Conservation (phyloP, 2,888 invertebrate species). For the Pachymerium ferrugineum region DNA sequence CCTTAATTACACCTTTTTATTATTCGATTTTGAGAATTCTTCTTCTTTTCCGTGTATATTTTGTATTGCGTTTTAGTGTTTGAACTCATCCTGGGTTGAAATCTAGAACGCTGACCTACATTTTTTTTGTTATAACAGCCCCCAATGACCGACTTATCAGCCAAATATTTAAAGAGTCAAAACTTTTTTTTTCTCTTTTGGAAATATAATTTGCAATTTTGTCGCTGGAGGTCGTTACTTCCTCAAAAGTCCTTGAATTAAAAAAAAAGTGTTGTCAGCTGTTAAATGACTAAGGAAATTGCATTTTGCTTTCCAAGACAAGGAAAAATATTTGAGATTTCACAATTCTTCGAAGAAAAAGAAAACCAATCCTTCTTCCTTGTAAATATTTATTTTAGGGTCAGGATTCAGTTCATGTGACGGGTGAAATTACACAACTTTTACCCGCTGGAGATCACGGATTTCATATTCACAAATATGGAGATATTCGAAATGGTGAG, state of each 20-base stretch:
- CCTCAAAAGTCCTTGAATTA: no score
- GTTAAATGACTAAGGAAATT: no score
- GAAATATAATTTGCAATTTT: not conserved
- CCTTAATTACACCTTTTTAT: not conserved
- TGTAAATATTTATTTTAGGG: not conserved
- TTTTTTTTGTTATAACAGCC: no score
- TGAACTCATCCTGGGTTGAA: not conserved
- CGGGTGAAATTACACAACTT: not conserved
- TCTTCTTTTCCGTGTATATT: not conserved
- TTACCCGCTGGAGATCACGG: not conserved
- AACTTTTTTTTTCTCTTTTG: not conserved
- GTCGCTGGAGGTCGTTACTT: no score
- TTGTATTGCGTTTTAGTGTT: not conserved
- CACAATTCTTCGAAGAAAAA: no score
- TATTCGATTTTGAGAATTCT: no score
- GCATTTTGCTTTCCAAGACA: not conserved
- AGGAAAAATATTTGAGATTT: not conserved
- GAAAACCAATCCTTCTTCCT: no score
- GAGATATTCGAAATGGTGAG: not conserved
- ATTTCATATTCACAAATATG: not conserved
- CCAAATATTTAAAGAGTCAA: not conserved
- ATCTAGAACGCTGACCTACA: not conserved
- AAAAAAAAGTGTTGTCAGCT: not conserved
- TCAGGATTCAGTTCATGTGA: not conserved
- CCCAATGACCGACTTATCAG: no score